Percentiles rank a stretch among this genome's conserved stretches.
Evolutionary conservation across 2,113 vertebrate genomes (phyloP).

Genomic region (Oryzias celebensis): DNA sequence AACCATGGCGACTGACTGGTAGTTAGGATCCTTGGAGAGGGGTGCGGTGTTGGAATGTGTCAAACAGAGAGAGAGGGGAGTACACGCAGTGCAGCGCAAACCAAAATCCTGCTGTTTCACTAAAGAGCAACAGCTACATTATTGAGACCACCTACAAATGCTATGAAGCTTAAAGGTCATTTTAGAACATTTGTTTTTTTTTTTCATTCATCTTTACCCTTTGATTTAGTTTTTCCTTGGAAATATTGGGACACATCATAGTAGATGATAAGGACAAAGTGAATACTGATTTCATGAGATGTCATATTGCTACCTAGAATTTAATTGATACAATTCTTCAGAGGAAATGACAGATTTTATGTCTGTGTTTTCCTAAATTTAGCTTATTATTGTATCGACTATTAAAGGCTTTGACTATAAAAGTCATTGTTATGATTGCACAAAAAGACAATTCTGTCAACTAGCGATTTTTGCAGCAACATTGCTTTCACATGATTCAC

Average conservation of each 20-base stretch:
- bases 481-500: too few species aligned
- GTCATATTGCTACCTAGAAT: too few species aligned
- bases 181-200: conserved; percentile 20
- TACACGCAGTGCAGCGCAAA: conserved; percentile 66
- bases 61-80: conserved; percentile 74
- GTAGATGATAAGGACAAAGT: too few species aligned
- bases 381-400: too few species aligned
- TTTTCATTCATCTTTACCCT: conserved; percentile 6
- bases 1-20: conserved; percentile 84
- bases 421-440: too few species aligned
- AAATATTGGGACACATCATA: background rate
- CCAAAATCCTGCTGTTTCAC: conserved; percentile 74
- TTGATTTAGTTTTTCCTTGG: conserved; percentile 29
- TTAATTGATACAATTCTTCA: too few species aligned
- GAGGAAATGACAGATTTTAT: too few species aligned
- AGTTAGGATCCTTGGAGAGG: conserved; percentile 71
- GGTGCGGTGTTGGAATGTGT: conserved; percentile 76
- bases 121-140: conserved; percentile 65
- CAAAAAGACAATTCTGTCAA: too few species aligned
- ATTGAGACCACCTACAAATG: conserved; percentile 70
- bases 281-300: too few species aligned
- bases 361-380: too few species aligned
- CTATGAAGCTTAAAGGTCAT: conserved; percentile 44
- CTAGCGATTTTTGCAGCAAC: too few species aligned
- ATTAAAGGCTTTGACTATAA: too few species aligned